Base-by-base conservation (phyloP, 2,888 invertebrate species). In the Alloplasta piceator region DNA sequence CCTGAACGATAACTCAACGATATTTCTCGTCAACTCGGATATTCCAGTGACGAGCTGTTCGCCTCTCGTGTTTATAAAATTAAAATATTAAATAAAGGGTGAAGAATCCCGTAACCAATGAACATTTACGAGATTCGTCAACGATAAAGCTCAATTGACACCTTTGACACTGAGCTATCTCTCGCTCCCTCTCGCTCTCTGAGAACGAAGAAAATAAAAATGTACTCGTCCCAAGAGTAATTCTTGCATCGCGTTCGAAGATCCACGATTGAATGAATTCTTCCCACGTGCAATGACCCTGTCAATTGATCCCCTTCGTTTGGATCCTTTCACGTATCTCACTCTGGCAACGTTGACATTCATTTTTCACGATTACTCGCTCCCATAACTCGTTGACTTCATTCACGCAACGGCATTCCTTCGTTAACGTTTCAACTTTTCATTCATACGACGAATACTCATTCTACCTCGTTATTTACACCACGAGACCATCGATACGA, bases 261-360 rank as follows among this genome's bases (percentile, higher is more conserved):
- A 82, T 77, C 70, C 60, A 76, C 82, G 86, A 85, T 84, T 85
- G 83, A 89, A 89, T 86, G 85, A 85, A 86, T 66, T 52, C 68
- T 84, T 87, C 88, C 89, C 87, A 89, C 89, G 85, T 87, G 82
- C 73, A 48, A 67, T 87, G 88, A 89, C 89, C 86, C 84, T 67
- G 82, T 48, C 87, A 89, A 89, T 90, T 90, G 89, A 90, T 88
- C 88, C 76, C 71, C 85, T 84, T 85, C 78, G 81, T 88, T 86
- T 82, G 60, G 63, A 26, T 10, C 16, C 39, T 12, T 58, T 46
- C 48, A 39, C 61, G 10, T 50, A 39, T 61, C 38, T 73, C 16
- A 55, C 55, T 68, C 16, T 41, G 39, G 16, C 10, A 39, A 36
- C 55, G 56, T 68, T 56, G 50, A 52, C 14, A 52, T 52, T 14